These are phyloP conservation scores for Pterostichus madidus DNA, from an alignment of 2,888 invertebrate species.

Conservation along the genomic window DNA sequence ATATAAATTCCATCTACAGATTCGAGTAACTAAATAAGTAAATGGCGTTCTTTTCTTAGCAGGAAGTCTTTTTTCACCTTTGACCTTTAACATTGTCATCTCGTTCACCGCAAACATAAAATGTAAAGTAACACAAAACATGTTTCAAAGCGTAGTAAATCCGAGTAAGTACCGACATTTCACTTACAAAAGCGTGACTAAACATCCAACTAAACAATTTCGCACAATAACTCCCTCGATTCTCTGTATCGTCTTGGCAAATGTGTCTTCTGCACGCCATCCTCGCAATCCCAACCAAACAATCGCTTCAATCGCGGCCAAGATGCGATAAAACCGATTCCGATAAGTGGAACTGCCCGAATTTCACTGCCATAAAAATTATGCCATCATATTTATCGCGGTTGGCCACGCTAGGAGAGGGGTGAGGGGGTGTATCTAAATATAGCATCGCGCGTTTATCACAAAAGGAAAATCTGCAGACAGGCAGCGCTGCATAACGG, in stretches of 20 bases:
- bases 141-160: constrained; percentile 1
- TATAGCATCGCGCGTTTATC: constrained; percentile 62
- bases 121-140: no score
- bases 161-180: constrained; percentile 27
- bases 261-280: constrained; percentile 12
- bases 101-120: no score
- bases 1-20: no score
- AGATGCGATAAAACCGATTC: neutral
- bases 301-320: neutral
- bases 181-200: constrained; percentile 46
- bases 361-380: constrained; percentile 52
- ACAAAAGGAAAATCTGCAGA: constrained; percentile 64
- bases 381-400: constrained; percentile 48
- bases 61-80: no score
- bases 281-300: no score
- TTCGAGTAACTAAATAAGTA: no score
- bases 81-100: no score
- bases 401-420: constrained; percentile 20
- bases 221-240: constrained; percentile 28
- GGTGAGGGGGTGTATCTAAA: constrained; percentile 51
- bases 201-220: constrained; percentile 28
- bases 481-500: constrained; percentile 58
- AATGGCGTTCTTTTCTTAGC: no score
- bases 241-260: neutral
- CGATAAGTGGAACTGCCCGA: constrained; percentile 16